Evolutionary conservation across 2,888 invertebrate genomes (phyloP).

Genomic region (Eupithecia subumbrata): DNA sequence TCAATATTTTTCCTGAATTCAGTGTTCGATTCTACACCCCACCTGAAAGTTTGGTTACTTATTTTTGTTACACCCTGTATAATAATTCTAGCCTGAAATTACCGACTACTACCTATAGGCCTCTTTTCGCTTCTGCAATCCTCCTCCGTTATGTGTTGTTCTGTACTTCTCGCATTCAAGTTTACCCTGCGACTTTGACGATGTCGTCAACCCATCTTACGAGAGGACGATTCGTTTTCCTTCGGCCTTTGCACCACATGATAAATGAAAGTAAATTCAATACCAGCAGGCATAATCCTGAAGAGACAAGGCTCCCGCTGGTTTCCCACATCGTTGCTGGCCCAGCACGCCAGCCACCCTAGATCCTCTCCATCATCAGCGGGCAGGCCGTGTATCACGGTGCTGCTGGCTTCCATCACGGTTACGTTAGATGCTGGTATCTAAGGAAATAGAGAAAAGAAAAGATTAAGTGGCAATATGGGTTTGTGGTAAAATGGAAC

Average conservation of each 20-base stretch:
- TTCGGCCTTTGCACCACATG: not conserved
- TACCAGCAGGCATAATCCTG: conserved; percentile 92
- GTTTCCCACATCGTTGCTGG: conserved; percentile 91
- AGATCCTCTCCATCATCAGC: conserved; percentile 85
- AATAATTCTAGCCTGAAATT: not conserved
- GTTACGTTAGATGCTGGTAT: conserved; percentile 83
- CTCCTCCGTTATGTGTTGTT: not conserved
- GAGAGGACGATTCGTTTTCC: not conserved
- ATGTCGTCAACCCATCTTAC: not conserved
- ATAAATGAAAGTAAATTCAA: not conserved
- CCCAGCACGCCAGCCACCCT: conserved; percentile 95
- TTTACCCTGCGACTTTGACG: not conserved
- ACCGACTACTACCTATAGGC: not conserved
- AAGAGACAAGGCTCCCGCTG: conserved; percentile 92
- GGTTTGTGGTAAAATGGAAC: not conserved
- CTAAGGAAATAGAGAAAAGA: conserved; percentile 48
- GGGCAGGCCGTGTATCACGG: conserved; percentile 84
- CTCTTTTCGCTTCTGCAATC: not conserved
- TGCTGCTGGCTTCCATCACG: conserved; percentile 82
- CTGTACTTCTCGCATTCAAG: not conserved
- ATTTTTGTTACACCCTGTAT: too few relatives aligned
- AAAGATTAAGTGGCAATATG: not conserved
- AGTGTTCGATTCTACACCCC: too few relatives aligned
- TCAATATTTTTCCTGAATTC: too few relatives aligned
- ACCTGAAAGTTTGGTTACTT: too few relatives aligned